A percentile compares a stretch with the other conserved stretches of the same genome.
These are phyloP conservation scores for Murina feae DNA, from an alignment of 2,113 vertebrate species.

Conservation along the genomic window DNA sequence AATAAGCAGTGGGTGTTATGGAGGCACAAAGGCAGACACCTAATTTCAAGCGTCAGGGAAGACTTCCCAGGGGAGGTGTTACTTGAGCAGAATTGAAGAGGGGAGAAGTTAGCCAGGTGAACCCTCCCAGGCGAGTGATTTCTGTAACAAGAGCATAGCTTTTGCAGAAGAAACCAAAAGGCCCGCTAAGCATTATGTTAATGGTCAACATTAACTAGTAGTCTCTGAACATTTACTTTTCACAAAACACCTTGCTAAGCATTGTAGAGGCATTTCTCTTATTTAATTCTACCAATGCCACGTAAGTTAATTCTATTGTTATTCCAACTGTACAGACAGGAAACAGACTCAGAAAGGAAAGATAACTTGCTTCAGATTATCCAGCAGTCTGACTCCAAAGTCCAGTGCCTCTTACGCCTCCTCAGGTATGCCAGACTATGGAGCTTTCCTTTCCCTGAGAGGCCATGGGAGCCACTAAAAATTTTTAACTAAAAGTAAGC, in stretches of 20 bases:
- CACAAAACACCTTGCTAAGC: slow-evolving; percentile 7
- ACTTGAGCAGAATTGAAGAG: background rate
- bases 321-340: background rate
- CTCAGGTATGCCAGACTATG: background rate
- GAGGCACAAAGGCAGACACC: background rate
- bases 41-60: slow-evolving; percentile 32
- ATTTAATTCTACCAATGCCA: background rate
- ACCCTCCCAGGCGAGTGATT: background rate
- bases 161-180: background rate
- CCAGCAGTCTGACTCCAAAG: background rate
- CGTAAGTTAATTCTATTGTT: slow-evolving; percentile 1
- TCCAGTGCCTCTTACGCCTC: background rate
- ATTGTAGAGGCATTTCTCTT: background rate
- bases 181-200: background rate
- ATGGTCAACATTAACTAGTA: background rate
- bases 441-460: background rate
- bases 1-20: background rate
- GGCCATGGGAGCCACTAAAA: background rate
- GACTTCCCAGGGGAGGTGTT: background rate
- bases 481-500: background rate
- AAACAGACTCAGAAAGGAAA: background rate
- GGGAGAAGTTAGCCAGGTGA: background rate
- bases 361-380: background rate
- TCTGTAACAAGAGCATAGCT: background rate
- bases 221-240: background rate